Evolutionary conservation across 2,888 invertebrate genomes (phyloP).

Genomic region (Ophraella communa): DNA sequence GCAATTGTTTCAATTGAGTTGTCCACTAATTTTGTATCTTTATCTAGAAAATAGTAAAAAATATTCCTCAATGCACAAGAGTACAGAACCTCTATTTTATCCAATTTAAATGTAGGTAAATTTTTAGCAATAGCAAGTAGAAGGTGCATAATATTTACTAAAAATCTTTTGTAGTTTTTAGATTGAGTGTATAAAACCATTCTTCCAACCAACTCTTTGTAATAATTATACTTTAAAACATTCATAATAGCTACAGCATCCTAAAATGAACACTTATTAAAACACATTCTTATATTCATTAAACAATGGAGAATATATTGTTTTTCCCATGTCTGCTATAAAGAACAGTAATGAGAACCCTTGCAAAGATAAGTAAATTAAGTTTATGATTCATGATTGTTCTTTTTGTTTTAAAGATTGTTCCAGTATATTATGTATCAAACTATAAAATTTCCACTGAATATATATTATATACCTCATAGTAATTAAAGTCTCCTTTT

Average conservation of each 20-base stretch:
- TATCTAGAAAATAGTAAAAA: slow-evolving; percentile 37
- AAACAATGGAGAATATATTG: no score
- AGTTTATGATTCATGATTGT: no score
- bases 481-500: slow-evolving; percentile 33
- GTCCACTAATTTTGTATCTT: slow-evolving; percentile 31
- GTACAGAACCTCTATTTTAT: slow-evolving; percentile 39
- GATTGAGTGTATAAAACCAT: slow-evolving; percentile 40
- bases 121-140: slow-evolving; percentile 33
- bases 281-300: no score
- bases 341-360: no score
- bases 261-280: slow-evolving; percentile 32
- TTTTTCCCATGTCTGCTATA: no score
- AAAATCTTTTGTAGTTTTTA: slow-evolving; percentile 37
- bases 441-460: no score
- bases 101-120: slow-evolving; percentile 33
- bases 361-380: no score
- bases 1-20: slow-evolving; percentile 35
- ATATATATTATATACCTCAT: slow-evolving; percentile 31
- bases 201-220: slow-evolving; percentile 40
- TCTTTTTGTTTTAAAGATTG: no score
- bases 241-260: slow-evolving; percentile 42
- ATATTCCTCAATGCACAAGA: slow-evolving; percentile 37
- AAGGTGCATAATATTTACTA: slow-evolving; percentile 38
- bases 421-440: no score
- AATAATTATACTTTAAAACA: slow-evolving; percentile 35